phyloP scores from a whole-genome alignment of 2,797 vertebrate species.

The Podarcis siculus region DNA sequence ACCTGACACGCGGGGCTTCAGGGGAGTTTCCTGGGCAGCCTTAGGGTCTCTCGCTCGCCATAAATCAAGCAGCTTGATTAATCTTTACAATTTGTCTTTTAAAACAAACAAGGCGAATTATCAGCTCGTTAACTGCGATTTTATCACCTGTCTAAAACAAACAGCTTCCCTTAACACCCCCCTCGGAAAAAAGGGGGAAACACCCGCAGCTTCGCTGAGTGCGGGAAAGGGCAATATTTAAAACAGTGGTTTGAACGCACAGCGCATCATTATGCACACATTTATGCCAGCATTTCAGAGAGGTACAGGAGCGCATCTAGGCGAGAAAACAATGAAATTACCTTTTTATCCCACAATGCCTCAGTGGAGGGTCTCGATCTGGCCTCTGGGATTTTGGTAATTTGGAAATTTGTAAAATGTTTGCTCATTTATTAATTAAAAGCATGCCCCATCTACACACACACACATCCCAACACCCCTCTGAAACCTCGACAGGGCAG shows the following conservation, averaged over 20 bases:
- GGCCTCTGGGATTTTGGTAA: not conserved
- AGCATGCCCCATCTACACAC: too few species aligned
- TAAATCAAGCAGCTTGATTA: slow-evolving; percentile 73
- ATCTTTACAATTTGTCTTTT: slow-evolving; percentile 77
- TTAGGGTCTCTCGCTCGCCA: slow-evolving; percentile 55
- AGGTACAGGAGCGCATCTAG: not conserved
- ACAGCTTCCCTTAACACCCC: slow-evolving; percentile 46
- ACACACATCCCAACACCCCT: not conserved
- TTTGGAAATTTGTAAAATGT: not conserved
- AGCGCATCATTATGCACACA: not conserved
- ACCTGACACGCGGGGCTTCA: slow-evolving; percentile 58
- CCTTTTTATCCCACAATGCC: too few species aligned
- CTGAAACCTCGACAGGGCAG: not conserved
- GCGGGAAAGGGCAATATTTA: slow-evolving; percentile 38
- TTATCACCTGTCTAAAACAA: slow-evolving; percentile 74
- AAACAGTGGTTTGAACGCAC: slow-evolving; percentile 42
- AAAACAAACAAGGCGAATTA: slow-evolving; percentile 74
- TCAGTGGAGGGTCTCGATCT: not conserved
- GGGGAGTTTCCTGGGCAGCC: slow-evolving; percentile 53
- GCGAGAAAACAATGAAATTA: too few species aligned
- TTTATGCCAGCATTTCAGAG: not conserved
- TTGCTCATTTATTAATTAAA: not conserved
- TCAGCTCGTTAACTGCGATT: slow-evolving; percentile 74
- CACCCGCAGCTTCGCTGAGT: not conserved
- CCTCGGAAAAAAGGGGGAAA: too few species aligned